Evolutionary conservation across 37 sponge, comb jelly and placozoan genomes (phyloP).

Genomic region (Ephydatia muelleri): DNA sequence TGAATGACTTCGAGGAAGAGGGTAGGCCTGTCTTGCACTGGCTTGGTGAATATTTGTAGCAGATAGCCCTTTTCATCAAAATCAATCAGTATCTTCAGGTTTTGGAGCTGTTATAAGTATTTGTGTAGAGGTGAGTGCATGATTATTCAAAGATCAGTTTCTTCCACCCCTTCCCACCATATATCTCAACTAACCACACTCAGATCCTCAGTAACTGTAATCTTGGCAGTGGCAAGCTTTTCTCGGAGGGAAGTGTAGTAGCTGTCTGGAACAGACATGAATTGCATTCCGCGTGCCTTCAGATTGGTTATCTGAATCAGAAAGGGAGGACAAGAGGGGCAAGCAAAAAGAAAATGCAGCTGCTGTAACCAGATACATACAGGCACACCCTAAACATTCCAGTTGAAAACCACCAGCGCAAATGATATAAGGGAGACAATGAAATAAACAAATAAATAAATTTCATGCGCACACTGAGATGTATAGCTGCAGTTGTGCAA

Average conservation of each 20-base stretch:
- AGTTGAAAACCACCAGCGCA: no score
- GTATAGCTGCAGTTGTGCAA: no score
- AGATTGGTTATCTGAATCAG: constrained; percentile 74
- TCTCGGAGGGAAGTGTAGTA: constrained; percentile 90
- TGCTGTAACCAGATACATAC: no score
- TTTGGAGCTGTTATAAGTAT: constrained; percentile 68
- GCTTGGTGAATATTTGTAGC: constrained; percentile 97
- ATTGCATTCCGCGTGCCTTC: constrained; percentile 83
- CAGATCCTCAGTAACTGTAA: constrained; percentile 77
- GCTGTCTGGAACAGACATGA: constrained; percentile 83
- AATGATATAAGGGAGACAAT: no score
- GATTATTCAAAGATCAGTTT: background rate
- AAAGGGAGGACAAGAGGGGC: background rate
- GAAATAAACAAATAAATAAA: no score
- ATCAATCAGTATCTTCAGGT: constrained; percentile 92
- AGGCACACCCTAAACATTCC: no score
- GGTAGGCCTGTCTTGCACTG: constrained; percentile 97
- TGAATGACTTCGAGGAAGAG: constrained; percentile 96
- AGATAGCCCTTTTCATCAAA: constrained; percentile 98
- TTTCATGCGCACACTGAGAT: no score
- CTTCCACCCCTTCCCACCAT: background rate
- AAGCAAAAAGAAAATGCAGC: no score
- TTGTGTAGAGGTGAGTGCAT: no score
- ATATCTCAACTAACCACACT: constrained; percentile 52
- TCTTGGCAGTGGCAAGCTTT: constrained; percentile 76